Evolutionary conservation across 2,888 invertebrate genomes (phyloP).

Genomic region (Muscina levida): DNA sequence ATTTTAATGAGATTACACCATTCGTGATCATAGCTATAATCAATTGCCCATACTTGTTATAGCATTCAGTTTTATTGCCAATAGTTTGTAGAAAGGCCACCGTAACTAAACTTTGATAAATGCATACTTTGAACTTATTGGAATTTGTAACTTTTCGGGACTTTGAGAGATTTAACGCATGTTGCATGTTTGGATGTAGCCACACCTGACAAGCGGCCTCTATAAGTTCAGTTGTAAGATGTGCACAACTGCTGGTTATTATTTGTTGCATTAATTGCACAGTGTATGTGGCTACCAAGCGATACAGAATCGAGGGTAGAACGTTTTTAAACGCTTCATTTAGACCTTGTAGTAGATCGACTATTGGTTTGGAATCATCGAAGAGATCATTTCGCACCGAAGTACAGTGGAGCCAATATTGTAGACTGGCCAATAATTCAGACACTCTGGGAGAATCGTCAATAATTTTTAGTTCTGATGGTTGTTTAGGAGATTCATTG

Average conservation of each 20-base stretch:
- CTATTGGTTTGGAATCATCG: constrained; percentile 58
- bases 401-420: constrained; percentile 75
- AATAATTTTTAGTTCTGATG: constrained; percentile 68
- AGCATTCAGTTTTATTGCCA: constrained; percentile 71
- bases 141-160: neutral
- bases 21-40: constrained; percentile 81
- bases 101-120: constrained; percentile 71
- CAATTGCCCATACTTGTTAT: constrained; percentile 80
- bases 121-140: constrained; percentile 36
- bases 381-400: constrained; percentile 71
- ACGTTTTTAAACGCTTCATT: constrained; percentile 69
- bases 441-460: constrained; percentile 69
- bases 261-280: constrained; percentile 76
- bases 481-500: constrained; percentile 66
- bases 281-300: constrained; percentile 71
- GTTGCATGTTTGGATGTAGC: constrained; percentile 60
- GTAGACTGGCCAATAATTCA: constrained; percentile 73
- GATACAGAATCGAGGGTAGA: constrained; percentile 74
- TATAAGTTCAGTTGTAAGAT: constrained; percentile 70
- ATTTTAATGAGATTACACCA: constrained; percentile 82
- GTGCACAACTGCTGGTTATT: constrained; percentile 70
- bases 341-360: constrained; percentile 68
- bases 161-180: constrained; percentile 17
- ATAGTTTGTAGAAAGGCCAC: constrained; percentile 72
- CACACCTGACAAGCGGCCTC: constrained; percentile 68